A percentile compares a stretch with the other conserved stretches of the same genome.
Evolutionary conservation across 2,888 invertebrate genomes (phyloP).

Genomic region (Galerucella pusilla): DNA sequence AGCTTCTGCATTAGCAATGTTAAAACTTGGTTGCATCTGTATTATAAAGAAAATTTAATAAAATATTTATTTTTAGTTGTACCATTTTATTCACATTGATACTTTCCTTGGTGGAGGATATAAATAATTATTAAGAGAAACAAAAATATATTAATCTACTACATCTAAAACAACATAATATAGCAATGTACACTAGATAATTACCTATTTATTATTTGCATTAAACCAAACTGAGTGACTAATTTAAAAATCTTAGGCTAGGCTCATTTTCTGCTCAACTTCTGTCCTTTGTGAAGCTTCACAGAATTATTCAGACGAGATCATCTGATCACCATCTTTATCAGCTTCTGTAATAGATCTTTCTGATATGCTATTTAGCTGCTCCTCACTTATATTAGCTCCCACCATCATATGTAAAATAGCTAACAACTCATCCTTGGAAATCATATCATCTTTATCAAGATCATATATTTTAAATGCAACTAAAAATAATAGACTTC

Average conservation of each 20-base stretch:
- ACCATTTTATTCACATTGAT: too few relatives aligned
- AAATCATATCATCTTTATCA: conserved; percentile 96
- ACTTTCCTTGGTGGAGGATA: too few relatives aligned
- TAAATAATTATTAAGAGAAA: neutral
- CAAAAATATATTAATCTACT: neutral
- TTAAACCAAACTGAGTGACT: conserved; percentile 51
- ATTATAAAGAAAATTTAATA: too few relatives aligned
- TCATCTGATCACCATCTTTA: conserved; percentile 95
- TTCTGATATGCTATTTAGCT: conserved; percentile 95
- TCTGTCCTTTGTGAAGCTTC: conserved; percentile 94
- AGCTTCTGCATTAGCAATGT: too few relatives aligned
- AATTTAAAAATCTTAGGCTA: conserved; percentile 97
- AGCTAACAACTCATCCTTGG: conserved; percentile 93
- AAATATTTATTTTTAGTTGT: too few relatives aligned
- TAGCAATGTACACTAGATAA: neutral
- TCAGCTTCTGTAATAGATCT: conserved; percentile 98
- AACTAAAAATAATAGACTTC: conserved; percentile 72
- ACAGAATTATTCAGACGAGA: conserved; percentile 97
- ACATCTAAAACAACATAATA: neutral
- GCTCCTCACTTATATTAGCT: conserved; percentile 95
- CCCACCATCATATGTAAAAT: conserved; percentile 99
- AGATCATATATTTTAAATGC: conserved; percentile 99
- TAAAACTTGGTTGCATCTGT: too few relatives aligned
- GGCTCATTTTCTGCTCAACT: conserved; percentile 99
- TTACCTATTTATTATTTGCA: neutral